phyloP scores from a whole-genome alignment of 1,140 invertebrate genomes.

The Trachelipus rathkii region DNA sequence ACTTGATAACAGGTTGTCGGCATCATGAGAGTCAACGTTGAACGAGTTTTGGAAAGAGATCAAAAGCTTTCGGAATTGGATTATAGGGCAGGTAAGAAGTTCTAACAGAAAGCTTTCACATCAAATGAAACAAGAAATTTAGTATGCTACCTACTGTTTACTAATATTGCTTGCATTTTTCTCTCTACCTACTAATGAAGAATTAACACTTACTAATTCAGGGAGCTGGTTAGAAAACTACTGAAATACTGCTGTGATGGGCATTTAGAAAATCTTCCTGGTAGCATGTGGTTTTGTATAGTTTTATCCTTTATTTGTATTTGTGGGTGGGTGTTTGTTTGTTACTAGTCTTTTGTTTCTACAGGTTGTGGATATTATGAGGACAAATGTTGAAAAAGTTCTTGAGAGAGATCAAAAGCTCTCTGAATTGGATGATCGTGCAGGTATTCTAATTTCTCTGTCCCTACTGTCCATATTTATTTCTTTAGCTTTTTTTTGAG shows the following conservation, averaged over 20 bases:
- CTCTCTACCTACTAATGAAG: background rate
- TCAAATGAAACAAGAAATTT: background rate
- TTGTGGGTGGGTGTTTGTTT: background rate
- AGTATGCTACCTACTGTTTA: background rate
- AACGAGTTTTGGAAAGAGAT: slow-evolving; percentile 97
- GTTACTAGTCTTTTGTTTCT: background rate
- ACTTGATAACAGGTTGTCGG: slow-evolving; percentile 63
- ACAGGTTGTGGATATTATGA: slow-evolving; percentile 94
- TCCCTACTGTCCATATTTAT: background rate
- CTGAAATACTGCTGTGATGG: too few species aligned
- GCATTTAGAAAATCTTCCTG: too few species aligned
- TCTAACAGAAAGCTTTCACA: too few species aligned
- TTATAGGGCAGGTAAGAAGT: slow-evolving; percentile 58
- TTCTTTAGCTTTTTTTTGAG: too few species aligned
- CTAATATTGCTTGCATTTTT: background rate
- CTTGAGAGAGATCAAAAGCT: slow-evolving; percentile 96
- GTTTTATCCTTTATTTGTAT: too few species aligned
- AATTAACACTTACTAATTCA: background rate
- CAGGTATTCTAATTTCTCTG: slow-evolving; percentile 59
- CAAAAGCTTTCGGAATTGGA: slow-evolving; percentile 96
- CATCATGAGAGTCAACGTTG: slow-evolving; percentile 97
- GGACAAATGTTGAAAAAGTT: slow-evolving; percentile 98
- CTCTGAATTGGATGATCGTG: slow-evolving; percentile 75
- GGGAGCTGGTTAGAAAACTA: too few species aligned
- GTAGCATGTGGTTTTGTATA: too few species aligned